phyloP scores from a whole-genome alignment of 2,113 vertebrate genomes.

The Microtus ochrogaster region DNA sequence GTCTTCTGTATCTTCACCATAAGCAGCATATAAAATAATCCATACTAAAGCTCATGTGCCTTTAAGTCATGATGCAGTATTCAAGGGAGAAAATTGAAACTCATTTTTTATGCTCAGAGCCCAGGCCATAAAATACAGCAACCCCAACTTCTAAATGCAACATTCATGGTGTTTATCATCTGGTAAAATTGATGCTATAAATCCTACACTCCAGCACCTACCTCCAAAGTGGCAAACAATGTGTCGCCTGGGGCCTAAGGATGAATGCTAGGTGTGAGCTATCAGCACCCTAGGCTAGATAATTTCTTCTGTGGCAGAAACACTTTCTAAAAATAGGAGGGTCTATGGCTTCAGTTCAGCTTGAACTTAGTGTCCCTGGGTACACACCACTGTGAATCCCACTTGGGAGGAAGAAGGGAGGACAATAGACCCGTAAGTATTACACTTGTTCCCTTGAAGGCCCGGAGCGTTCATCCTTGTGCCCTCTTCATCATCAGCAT shows the following conservation, averaged over 20 bases:
- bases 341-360: not conserved
- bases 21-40: slow-evolving; percentile 3
- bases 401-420: not conserved
- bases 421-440: not conserved
- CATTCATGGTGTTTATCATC: not conserved
- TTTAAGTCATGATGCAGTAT: slow-evolving; percentile 7
- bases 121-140: slow-evolving; percentile 20
- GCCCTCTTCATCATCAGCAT: fast-evolving
- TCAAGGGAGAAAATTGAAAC: slow-evolving; percentile 50
- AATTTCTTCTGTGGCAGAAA: slow-evolving; percentile 6
- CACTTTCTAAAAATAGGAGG: slow-evolving; percentile 49
- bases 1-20: not conserved
- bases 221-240: not conserved
- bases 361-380: not conserved
- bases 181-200: not conserved
- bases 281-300: not conserved
- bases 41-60: not conserved
- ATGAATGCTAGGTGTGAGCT: not conserved
- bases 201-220: slow-evolving; percentile 7
- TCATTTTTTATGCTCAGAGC: not conserved
- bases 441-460: not conserved
- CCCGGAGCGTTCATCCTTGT: not conserved
- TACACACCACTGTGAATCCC: not conserved
- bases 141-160: slow-evolving; percentile 19
- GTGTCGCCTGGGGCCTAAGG: not conserved